Base-by-base conservation (phyloP, 1,140 invertebrate genomes). In the Lepidurus packardi region DNA sequence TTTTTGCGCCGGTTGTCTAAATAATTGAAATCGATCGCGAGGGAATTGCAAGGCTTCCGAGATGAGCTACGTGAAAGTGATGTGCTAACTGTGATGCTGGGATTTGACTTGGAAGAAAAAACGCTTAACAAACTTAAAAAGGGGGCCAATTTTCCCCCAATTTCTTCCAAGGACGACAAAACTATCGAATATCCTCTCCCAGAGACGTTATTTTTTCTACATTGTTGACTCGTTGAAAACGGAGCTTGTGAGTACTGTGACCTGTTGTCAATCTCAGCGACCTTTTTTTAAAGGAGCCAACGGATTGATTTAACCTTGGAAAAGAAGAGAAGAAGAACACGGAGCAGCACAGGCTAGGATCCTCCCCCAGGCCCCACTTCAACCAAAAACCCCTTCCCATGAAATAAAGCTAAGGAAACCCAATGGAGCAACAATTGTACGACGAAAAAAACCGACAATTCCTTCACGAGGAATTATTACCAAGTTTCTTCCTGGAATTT, bases 201-300 rank as follows among this genome's bases (percentile, higher is more conserved):
- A 65, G 53, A 65, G 53, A 65, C 53, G 53, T 65, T 65, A 65
- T 65, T 65, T 65, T 65, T 65, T 65, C 53, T 65, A 65, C 53
- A 65, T 65, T 65, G 53, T 65, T 65, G 53, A 65, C 53, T 65
- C 53, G 53, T 65, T 65, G 53, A 65, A 65, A 65, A 65, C 53
- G 53, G 53, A 65, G 53, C 53, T 65, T 65, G 53, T 34, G 34
- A 34, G 34, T 34, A 34, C 34, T 34, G 34, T 65, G 53, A 65
- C 53, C 53, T 65, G 53, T 65, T 65, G 53, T 65, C 53, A 65
- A 65, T 65, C 53, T 65, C 53, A 65, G 53, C 53, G 16, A 65
- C 53, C 53, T n/a, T 65, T 65, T 65, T 65, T 65, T 65, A 65
- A 65, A n/a, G 53, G 53, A 65, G 21, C 53, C 53, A 9, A n/a